Conservation (phyloP, 2,888 invertebrate species). For the Rhagophthalmus giganteus region DNA sequence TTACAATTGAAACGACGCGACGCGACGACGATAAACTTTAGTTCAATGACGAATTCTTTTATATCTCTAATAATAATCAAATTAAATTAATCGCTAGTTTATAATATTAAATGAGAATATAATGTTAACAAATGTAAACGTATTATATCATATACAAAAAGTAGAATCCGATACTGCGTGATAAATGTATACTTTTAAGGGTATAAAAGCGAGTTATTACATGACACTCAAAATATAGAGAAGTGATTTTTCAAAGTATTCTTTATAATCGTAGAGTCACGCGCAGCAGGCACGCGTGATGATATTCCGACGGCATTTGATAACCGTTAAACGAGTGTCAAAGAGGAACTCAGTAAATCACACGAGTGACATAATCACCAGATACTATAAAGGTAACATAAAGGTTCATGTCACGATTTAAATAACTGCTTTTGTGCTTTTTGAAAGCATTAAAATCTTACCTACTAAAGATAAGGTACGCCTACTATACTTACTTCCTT, state of each 20-base stretch:
- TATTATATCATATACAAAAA: constrained; percentile 24
- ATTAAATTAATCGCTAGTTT: constrained; percentile 20
- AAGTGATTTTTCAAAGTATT: constrained; percentile 35
- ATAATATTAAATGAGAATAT: too few species aligned
- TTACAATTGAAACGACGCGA: constrained; percentile 41
- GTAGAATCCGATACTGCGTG: constrained; percentile 15
- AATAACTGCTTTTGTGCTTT: constrained; percentile 30
- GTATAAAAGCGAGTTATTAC: constrained; percentile 35
- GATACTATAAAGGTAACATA: constrained; percentile 36
- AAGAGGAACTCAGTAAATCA: constrained; percentile 38
- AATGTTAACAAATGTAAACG: constrained; percentile 15
- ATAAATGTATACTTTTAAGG: constrained; percentile 29
- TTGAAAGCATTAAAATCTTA: constrained; percentile 26
- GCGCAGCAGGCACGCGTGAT: constrained; percentile 38
- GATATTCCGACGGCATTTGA: constrained; percentile 36
- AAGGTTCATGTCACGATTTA: constrained; percentile 38
- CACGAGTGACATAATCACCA: constrained; percentile 33
- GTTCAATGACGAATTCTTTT: constrained; percentile 52
- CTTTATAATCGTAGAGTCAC: constrained; percentile 37
- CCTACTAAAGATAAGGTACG: constrained; percentile 25
- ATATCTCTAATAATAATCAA: constrained; percentile 51
- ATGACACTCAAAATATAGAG: constrained; percentile 32
- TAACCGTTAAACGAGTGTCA: constrained; percentile 41
- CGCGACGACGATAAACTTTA: constrained; percentile 48
- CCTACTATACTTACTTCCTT: constrained; percentile 9